These are phyloP conservation scores for Bucorvus abyssinicus DNA, from an alignment of 2,797 vertebrate genomes.

Conservation along the genomic window DNA sequence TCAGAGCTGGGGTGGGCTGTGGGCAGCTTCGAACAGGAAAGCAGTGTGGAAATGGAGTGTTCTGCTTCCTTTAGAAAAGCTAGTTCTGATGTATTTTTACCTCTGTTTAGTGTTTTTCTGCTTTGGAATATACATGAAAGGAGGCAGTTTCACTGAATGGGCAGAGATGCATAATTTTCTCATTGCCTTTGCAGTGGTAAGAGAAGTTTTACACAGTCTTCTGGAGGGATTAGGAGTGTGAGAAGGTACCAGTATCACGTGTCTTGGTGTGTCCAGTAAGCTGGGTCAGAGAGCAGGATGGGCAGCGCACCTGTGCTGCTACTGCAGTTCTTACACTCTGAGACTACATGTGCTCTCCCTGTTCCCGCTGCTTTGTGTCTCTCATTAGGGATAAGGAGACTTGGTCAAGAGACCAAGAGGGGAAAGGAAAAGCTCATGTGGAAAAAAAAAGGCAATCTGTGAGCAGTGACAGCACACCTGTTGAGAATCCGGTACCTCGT, in stretches of 20 bases:
- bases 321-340: neutral
- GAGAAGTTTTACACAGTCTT: neutral
- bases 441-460: neutral
- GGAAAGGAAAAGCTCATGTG: neutral
- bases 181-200: neutral
- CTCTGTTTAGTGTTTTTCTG: neutral
- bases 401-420: neutral
- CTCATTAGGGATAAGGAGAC: neutral
- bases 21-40: neutral
- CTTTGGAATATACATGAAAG: neutral
- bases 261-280: neutral
- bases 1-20: neutral
- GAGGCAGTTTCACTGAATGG: neutral
- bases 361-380: neutral
- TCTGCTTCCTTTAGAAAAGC: neutral
- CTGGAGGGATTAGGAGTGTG: neutral
- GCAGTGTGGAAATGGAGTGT: neutral
- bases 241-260: neutral
- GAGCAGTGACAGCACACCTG: neutral
- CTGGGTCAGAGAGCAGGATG: neutral
- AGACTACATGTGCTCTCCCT: neutral
- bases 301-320: neutral
- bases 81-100: neutral
- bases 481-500: neutral
- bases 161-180: neutral